These are phyloP conservation scores for Triplophysa yarkandensis DNA, from an alignment of 2,797 vertebrate species.

Conservation along the genomic window DNA sequence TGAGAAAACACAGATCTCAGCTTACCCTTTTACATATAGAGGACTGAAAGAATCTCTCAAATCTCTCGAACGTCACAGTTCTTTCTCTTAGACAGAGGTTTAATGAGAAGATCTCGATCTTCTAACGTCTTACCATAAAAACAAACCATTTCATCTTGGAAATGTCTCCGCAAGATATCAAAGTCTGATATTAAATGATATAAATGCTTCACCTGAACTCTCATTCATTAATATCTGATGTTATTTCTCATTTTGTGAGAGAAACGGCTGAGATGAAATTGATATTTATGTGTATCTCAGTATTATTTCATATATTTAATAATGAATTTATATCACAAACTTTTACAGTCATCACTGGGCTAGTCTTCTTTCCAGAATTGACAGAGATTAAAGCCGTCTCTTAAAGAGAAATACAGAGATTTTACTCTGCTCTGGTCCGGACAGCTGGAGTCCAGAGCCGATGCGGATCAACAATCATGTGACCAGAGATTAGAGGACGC, in stretches of 20 bases:
- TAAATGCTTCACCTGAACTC: background rate
- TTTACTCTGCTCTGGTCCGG: slow-evolving; percentile 31
- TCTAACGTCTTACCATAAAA: background rate
- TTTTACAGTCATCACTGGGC: no score
- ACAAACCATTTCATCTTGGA: background rate
- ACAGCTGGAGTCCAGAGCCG: slow-evolving; percentile 41
- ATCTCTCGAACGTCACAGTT: background rate
- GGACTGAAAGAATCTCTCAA: background rate
- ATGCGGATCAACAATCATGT: slow-evolving; percentile 53
- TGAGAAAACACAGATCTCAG: slow-evolving; percentile 54
- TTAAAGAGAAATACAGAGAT: slow-evolving; percentile 25
- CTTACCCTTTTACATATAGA: background rate
- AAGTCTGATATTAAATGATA: background rate
- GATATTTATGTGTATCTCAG: no score
- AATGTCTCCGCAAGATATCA: background rate
- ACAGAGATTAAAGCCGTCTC: slow-evolving; percentile 20
- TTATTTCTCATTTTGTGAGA: background rate
- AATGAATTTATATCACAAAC: no score
- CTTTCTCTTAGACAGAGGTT: background rate
- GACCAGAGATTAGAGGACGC: slow-evolving; percentile 52
- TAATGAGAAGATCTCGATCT: background rate
- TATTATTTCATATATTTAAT: no score
- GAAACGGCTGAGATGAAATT: background rate
- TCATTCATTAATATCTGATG: background rate
- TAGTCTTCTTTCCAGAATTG: no score